phyloP scores from a whole-genome alignment of 2,888 invertebrate species.

The Sinelater perroti region DNA sequence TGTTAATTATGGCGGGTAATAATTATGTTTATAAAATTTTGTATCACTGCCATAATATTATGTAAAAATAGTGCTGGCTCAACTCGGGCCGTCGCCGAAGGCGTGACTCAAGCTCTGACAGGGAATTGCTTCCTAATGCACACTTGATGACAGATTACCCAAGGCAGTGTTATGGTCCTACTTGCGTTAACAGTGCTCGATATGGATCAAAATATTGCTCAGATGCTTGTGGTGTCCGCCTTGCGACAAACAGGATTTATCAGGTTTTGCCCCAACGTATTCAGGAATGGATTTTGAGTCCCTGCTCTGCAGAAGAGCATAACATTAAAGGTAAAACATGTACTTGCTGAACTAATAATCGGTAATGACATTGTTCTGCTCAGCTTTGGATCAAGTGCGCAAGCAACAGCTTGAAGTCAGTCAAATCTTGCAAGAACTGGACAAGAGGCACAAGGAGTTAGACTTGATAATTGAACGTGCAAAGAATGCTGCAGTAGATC shows the following conservation, averaged over 20 bases:
- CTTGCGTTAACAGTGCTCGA: conserved; percentile 81
- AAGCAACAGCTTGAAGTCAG: conserved; percentile 82
- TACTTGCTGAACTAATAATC: conserved; percentile 2
- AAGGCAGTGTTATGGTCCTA: conserved; percentile 92
- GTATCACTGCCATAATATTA: background rate
- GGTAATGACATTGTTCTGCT: conserved; percentile 24
- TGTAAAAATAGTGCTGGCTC: conserved; percentile 14
- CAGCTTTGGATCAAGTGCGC: conserved; percentile 67
- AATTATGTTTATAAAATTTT: background rate
- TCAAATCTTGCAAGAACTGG: conserved; percentile 80
- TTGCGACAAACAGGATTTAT: conserved; percentile 86
- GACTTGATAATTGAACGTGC: conserved; percentile 84
- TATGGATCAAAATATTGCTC: conserved; percentile 91
- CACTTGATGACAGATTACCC: conserved; percentile 69
- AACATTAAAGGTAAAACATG: conserved; percentile 59
- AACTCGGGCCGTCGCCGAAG: conserved; percentile 50
- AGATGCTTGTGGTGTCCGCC: conserved; percentile 86
- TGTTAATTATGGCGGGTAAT: conserved; percentile 58
- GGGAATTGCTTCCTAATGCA: conserved; percentile 61
- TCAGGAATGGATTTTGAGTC: conserved; percentile 91
- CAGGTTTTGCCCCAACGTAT: conserved; percentile 76
- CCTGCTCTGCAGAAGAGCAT: conserved; percentile 86
- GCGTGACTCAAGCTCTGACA: conserved; percentile 56
- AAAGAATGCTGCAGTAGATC: conserved; percentile 74
- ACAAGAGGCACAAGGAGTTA: conserved; percentile 78